A percentile compares a stretch with the other conserved stretches of the same genome.
These are phyloP conservation scores for Eurytoma adleriae DNA, from an alignment of 2,888 invertebrate genomes.

Conservation along the genomic window DNA sequence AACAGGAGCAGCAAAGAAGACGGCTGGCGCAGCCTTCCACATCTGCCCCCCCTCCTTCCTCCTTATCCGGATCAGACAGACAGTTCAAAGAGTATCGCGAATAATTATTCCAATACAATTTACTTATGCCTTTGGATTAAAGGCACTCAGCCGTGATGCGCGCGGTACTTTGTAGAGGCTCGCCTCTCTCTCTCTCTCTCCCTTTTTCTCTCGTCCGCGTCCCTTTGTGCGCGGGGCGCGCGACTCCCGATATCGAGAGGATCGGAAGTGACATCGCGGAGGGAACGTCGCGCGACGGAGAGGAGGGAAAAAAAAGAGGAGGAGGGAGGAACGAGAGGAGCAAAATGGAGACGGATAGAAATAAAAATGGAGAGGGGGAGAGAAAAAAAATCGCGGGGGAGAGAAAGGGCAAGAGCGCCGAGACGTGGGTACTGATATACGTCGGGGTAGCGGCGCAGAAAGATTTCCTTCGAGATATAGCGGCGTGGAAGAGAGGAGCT, in stretches of 20 bases:
- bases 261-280: constrained; percentile 52
- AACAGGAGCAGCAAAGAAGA: constrained; percentile 14
- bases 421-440: background rate
- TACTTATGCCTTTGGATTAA: constrained; percentile 54
- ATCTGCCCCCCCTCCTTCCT: background rate
- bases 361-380: constrained; percentile 35
- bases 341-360: constrained; percentile 49
- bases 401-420: constrained; percentile 33
- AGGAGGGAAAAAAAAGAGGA: constrained; percentile 22
- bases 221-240: no score
- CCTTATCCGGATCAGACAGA: constrained; percentile 7
- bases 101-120: constrained; percentile 57
- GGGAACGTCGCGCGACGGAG: constrained; percentile 9
- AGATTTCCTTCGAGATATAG: constrained; percentile 47
- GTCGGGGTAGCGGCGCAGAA: constrained; percentile 47
- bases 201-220: background rate
- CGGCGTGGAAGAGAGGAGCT: constrained; percentile 2
- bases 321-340: constrained; percentile 25
- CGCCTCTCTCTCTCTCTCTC: background rate
- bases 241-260: constrained; percentile 44
- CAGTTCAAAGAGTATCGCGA: constrained; percentile 50
- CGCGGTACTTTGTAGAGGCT: constrained; percentile 8
- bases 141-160: constrained; percentile 51
- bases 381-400: constrained; percentile 31
- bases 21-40: no score